Evolutionary conservation across 1,140 invertebrate genomes (phyloP).

Genomic region (Holotrichia oblita): DNA sequence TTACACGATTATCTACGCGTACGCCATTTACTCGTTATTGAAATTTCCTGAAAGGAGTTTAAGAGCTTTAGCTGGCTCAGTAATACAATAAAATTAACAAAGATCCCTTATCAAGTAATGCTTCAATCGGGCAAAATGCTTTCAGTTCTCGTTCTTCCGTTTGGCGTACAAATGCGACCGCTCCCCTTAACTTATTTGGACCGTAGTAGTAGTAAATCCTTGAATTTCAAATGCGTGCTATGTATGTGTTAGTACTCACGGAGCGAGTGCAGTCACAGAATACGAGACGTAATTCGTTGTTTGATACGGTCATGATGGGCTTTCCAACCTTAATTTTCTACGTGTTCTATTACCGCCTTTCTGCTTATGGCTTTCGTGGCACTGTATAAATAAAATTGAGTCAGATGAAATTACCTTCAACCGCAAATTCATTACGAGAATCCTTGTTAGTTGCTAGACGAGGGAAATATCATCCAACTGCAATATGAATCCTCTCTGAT

Average conservation of each 20-base stretch:
- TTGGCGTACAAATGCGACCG: neutral
- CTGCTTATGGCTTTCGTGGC: neutral
- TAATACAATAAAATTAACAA: no score
- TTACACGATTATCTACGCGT: no score
- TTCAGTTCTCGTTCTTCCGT: neutral
- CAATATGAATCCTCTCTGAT: neutral
- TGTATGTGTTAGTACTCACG: neutral
- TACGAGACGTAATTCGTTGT: conserved; percentile 12
- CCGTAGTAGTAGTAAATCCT: neutral
- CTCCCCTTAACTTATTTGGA: neutral
- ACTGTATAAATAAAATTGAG: conserved; percentile 13
- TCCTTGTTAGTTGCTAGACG: neutral
- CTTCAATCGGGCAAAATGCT: no score
- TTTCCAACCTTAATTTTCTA: neutral
- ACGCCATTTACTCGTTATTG: no score
- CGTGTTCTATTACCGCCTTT: neutral
- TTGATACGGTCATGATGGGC: neutral
- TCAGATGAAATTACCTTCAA: conserved; percentile 9
- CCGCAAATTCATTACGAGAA: neutral
- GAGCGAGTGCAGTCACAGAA: neutral
- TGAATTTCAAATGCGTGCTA: neutral
- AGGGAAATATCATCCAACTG: neutral
- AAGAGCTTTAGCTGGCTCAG: no score
- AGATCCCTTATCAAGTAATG: no score
- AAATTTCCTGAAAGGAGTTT: no score